phyloP scores from a whole-genome alignment of 2,113 vertebrate species.

The Menidia beryllina region DNA sequence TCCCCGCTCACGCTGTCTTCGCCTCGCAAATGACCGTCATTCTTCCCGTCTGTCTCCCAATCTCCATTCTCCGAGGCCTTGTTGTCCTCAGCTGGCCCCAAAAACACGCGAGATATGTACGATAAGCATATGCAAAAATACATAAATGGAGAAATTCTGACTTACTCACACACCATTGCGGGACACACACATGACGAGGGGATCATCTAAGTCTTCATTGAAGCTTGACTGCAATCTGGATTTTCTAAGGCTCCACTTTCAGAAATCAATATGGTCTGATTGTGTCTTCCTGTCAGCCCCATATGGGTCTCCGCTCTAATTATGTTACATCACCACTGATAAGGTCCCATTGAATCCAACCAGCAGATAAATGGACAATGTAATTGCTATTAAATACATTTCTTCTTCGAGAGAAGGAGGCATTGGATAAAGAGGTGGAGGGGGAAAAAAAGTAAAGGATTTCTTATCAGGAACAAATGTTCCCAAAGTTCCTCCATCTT shows the following conservation, averaged over 20 bases:
- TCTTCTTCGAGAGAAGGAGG: constrained; percentile 18
- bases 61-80: background rate
- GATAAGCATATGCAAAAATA: background rate
- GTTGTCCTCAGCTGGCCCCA: constrained; percentile 7
- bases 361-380: constrained; percentile 18
- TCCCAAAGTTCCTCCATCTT: background rate
- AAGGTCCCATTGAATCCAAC: constrained; percentile 30
- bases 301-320: constrained; percentile 46
- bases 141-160: background rate
- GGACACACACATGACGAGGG: background rate
- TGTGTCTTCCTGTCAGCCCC: constrained; percentile 48
- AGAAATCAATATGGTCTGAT: constrained; percentile 53
- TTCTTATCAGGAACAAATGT: constrained; percentile 11
- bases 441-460: background rate
- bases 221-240: constrained; percentile 19
- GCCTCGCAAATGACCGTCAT: constrained; percentile 28
- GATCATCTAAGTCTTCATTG: constrained; percentile 36
- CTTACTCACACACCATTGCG: background rate
- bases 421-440: background rate
- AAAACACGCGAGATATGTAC: constrained; percentile 21
- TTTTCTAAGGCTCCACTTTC: constrained; percentile 39
- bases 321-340: constrained; percentile 39
- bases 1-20: constrained; percentile 38
- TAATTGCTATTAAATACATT: background rate
- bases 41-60: background rate